Evolutionary conservation across 2,888 invertebrate genomes (phyloP).

Genomic region (Mantis religiosa): DNA sequence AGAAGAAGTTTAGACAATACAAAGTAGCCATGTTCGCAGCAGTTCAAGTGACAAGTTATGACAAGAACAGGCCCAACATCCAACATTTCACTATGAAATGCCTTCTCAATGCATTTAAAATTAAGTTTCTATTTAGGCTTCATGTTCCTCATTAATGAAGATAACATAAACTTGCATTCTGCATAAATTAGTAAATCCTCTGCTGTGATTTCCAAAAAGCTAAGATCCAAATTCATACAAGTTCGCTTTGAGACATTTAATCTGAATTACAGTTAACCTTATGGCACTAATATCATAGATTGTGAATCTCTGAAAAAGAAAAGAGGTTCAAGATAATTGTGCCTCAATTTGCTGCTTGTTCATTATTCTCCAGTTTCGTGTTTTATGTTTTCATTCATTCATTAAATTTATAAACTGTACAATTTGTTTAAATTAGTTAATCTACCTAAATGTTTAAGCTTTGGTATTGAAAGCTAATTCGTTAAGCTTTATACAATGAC

Average conservation of each 20-base stretch:
- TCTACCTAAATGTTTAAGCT: not conserved
- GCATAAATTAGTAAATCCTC: not conserved
- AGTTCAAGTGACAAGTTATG: not conserved
- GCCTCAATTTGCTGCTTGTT: not conserved
- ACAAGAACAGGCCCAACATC: not conserved
- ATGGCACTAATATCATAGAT: not conserved
- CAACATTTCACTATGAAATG: not conserved
- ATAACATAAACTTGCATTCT: not conserved
- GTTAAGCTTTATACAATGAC: not conserved
- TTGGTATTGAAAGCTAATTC: constrained; percentile 3
- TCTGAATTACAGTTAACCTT: not conserved
- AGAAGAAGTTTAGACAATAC: no score
- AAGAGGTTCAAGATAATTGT: not conserved
- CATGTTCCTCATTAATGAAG: no score
- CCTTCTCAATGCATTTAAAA: not conserved
- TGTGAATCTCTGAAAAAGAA: not conserved
- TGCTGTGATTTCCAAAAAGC: not conserved
- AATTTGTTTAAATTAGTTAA: not conserved
- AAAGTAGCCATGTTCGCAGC: not conserved
- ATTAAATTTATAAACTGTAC: not conserved
- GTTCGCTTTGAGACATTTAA: not conserved
- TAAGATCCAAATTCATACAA: not conserved
- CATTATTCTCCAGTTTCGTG: not conserved
- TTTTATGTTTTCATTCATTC: not conserved
- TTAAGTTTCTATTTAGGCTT: no score